phyloP scores from a whole-genome alignment of 1,140 invertebrate genomes.

The Oryctes rhinoceros region DNA sequence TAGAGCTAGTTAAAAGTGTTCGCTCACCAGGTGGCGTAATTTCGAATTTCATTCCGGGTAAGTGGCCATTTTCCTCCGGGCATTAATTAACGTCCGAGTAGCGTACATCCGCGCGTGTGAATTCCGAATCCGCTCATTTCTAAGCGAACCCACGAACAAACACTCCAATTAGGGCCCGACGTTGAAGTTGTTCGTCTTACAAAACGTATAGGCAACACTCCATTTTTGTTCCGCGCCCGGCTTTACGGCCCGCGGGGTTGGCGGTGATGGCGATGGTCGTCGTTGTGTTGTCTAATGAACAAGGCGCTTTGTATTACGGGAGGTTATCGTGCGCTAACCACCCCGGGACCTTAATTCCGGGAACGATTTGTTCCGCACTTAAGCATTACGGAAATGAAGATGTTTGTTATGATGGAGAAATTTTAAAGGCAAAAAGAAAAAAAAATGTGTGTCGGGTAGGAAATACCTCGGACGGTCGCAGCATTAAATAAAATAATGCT shows the following conservation, averaged over 20 bases:
- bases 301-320: conserved; percentile 10
- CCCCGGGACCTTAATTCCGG: not conserved
- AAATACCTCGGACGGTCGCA: too few species aligned
- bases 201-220: conserved; percentile 5
- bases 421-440: not conserved
- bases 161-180: conserved; percentile 26
- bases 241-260: conserved; percentile 13
- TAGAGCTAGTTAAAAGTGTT: conserved; percentile 27
- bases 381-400: not conserved
- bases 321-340: not conserved
- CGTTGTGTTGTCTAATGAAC: conserved; percentile 10
- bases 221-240: conserved; percentile 8
- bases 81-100: conserved; percentile 31
- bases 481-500: too few species aligned
- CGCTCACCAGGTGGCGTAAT: conserved; percentile 34
- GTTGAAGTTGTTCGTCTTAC: conserved; percentile 3
- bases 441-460: not conserved
- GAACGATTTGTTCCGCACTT: not conserved
- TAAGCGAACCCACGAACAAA: conserved; percentile 28
- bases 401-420: not conserved
- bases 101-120: not conserved
- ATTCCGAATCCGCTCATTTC: not conserved
- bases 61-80: conserved; percentile 25
- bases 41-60: conserved; percentile 17
- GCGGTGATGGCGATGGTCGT: not conserved